These are phyloP conservation scores for Pardalotus punctatus DNA, from an alignment of 2,113 vertebrate genomes.

Conservation along the genomic window DNA sequence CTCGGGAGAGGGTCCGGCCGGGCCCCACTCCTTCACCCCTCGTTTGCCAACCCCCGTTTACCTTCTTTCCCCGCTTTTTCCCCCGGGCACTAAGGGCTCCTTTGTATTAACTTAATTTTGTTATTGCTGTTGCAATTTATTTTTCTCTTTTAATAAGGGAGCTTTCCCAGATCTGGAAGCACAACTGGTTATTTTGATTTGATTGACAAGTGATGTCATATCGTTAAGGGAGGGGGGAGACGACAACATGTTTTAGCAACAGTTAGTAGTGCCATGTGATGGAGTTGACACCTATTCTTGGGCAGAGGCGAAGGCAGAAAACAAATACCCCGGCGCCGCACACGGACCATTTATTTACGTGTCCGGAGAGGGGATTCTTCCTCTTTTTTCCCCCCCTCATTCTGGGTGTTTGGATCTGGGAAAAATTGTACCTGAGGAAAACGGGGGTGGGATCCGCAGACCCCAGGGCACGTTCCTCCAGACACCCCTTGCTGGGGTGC, in stretches of 20 bases:
- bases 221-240: constrained; percentile 1
- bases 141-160: not conserved
- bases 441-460: not conserved
- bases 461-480: not conserved
- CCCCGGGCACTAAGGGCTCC: not conserved
- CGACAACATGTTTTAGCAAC: constrained; percentile 47
- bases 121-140: not conserved
- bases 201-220: constrained; percentile 46
- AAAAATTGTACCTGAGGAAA: not conserved
- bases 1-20: not conserved
- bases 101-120: not conserved
- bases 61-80: not conserved
- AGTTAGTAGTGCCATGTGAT: constrained; percentile 1
- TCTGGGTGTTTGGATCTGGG: not conserved
- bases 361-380: not conserved
- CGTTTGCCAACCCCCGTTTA: not conserved
- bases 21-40: not conserved
- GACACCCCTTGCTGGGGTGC: not conserved
- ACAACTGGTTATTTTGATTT: constrained; percentile 26
- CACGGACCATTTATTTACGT: not conserved
- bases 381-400: accelerated
- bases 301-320: not conserved
- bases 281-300: not conserved
- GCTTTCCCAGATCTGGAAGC: not conserved
- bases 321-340: not conserved